Base-by-base conservation (phyloP, 1,140 invertebrate species). In the Sminthurinus signatus region DNA sequence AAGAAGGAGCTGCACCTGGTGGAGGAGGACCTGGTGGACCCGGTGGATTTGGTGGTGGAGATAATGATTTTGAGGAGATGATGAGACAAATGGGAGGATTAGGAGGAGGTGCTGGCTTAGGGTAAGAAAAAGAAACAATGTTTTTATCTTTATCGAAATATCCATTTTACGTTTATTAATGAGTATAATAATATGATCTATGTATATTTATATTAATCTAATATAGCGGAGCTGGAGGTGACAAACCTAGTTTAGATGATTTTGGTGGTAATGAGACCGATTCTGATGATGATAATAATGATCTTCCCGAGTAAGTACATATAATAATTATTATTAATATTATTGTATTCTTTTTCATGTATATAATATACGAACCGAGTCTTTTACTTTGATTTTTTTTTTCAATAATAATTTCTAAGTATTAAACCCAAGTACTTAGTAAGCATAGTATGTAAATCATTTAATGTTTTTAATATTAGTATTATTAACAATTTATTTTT, bases 31-130 rank as follows among this genome's bases (percentile, higher is more conserved):
- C 23, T 25, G 61, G 56, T 15, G 69, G 68, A 43, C 52, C 57
- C 44, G 50, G 58, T 32, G 62, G 62, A 32, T 59, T 63, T 36
- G 62, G 62, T 58, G 32, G 59, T 14, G 67, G 65, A 19, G 65
- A 70, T 44, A 74, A 71, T 29, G 80, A 84, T 68, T 80, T 85
- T 32, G 83, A 83, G 78, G 80, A 84, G 80, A 80, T 83, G 78
- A 81, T 84, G 78, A 75, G 76, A 64, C 77, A 81, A 62, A 83
- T 85, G 79, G 80, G 81, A 50, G 79, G 78, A 46, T 63, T 83
- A 19, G 77, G 75, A 44, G 76, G 74, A 64, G 67, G 63, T 2
- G 76, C 17, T 52, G 56, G 62, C 62, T 48, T 39, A 56, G 5
- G 42, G 44, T 25, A 10, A 32, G 3, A 32, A 57, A 39, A 39